These are phyloP conservation scores for Clunio marinus DNA, from an alignment of 2,888 invertebrate genomes.

Conservation along the genomic window DNA sequence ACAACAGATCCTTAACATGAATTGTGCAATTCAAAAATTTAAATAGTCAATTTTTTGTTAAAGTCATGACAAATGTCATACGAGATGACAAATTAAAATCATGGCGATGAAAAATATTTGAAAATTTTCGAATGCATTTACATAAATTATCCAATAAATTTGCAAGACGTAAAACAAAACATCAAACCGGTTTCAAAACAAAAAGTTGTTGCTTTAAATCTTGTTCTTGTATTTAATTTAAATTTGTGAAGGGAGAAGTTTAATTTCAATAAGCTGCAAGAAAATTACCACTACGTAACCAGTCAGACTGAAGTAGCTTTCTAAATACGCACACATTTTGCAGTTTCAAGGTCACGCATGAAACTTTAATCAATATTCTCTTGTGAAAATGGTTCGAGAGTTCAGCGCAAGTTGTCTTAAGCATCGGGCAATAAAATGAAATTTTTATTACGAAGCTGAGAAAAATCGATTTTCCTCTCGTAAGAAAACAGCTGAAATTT, in stretches of 20 bases:
- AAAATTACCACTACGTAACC: too few species aligned
- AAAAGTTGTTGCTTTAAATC: too few species aligned
- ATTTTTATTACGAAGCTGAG: neutral
- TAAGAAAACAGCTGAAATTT: constrained; percentile 28
- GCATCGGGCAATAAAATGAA: neutral
- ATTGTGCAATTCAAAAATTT: neutral
- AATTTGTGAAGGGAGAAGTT: too few species aligned
- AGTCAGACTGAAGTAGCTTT: too few species aligned
- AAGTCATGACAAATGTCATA: neutral
- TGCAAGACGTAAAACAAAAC: neutral
- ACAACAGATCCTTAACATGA: neutral
- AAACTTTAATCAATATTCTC: constrained; percentile 7
- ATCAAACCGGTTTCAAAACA: constrained; percentile 13
- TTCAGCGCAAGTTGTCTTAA: neutral
- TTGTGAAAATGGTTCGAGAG: neutral
- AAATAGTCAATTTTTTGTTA: neutral
- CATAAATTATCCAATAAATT: neutral
- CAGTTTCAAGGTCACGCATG: neutral
- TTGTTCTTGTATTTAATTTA: too few species aligned
- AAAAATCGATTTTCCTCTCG: constrained; percentile 6
- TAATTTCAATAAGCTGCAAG: too few species aligned
- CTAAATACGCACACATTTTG: neutral
- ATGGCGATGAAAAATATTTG: neutral
- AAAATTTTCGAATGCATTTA: neutral
- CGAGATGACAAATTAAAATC: neutral